Evolutionary conservation across 2,113 vertebrate genomes (phyloP).

Genomic region (Nymphicus hollandicus): DNA sequence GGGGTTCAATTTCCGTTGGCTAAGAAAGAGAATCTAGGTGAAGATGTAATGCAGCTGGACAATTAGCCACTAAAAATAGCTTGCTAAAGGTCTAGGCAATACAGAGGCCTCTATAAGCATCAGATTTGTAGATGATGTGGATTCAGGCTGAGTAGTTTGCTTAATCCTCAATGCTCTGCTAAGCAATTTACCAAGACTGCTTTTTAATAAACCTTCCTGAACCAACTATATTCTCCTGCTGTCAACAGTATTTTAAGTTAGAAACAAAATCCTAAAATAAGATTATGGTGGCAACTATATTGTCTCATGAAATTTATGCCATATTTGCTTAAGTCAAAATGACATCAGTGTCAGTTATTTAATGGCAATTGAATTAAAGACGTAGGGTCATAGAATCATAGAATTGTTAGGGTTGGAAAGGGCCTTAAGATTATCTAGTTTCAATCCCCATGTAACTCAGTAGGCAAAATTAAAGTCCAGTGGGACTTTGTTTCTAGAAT

Average conservation of each 20-base stretch:
- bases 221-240: not conserved
- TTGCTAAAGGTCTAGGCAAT: not conserved
- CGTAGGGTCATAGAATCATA: not conserved
- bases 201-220: not conserved
- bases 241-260: not conserved
- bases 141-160: not conserved
- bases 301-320: not conserved
- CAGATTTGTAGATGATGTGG: not conserved
- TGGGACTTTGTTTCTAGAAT: not conserved
- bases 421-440: not conserved
- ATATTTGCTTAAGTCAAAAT: not conserved
- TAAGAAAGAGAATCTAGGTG: slow-evolving; percentile 16
- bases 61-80: slow-evolving; percentile 62
- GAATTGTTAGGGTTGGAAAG: not conserved
- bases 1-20: slow-evolving; percentile 1
- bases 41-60: slow-evolving; percentile 46
- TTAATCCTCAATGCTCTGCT: not conserved
- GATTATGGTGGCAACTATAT: not conserved
- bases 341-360: not conserved
- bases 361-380: not conserved
- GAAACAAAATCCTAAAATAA: not conserved
- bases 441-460: not conserved
- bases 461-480: not conserved
- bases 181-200: not conserved
- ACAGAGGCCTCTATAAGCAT: not conserved